Evolutionary conservation across 1,140 invertebrate species (phyloP).

Genomic region (Drosophila malerkotliana): DNA sequence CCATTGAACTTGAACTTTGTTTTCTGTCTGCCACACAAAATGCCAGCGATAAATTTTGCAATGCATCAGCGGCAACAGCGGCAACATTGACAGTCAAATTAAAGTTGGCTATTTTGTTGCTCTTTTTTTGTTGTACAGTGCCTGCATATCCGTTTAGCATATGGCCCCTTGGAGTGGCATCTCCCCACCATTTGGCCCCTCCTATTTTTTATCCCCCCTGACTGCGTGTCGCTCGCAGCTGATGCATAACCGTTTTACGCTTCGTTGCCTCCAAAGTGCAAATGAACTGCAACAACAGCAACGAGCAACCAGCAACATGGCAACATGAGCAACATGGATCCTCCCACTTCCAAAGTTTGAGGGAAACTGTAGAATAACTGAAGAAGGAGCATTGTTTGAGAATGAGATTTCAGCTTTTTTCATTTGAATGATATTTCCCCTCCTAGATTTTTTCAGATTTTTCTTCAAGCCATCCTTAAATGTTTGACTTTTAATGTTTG

Average conservation of each 20-base stretch:
- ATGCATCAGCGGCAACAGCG: slow-evolving; percentile 29
- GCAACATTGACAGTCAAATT: slow-evolving; percentile 65
- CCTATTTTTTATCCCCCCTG: background rate
- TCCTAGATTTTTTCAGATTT: background rate
- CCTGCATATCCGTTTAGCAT: slow-evolving; percentile 45
- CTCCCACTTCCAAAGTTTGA: slow-evolving; percentile 37
- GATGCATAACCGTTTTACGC: slow-evolving; percentile 65
- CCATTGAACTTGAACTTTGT: slow-evolving; percentile 76
- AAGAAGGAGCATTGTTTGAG: background rate
- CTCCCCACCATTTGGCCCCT: background rate
- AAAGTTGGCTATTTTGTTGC: slow-evolving; percentile 55
- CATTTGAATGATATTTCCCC: slow-evolving; percentile 2
- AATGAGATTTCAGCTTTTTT: background rate
- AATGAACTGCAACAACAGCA: slow-evolving; percentile 70
- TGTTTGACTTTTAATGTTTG: slow-evolving; percentile 29
- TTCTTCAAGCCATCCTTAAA: slow-evolving; percentile 1
- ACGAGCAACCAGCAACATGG: slow-evolving; percentile 22
- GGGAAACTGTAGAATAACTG: slow-evolving; percentile 18
- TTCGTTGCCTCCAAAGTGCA: slow-evolving; percentile 64
- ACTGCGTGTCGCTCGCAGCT: slow-evolving; percentile 46
- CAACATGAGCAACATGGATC: slow-evolving; percentile 24
- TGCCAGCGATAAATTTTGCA: slow-evolving; percentile 55
- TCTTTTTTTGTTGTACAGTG: background rate
- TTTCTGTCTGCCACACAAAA: slow-evolving; percentile 52
- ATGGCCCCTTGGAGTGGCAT: slow-evolving; percentile 35